Evolutionary conservation across 1,140 invertebrate genomes (phyloP).

Genomic region (Zaprionus gabonicus): DNA sequence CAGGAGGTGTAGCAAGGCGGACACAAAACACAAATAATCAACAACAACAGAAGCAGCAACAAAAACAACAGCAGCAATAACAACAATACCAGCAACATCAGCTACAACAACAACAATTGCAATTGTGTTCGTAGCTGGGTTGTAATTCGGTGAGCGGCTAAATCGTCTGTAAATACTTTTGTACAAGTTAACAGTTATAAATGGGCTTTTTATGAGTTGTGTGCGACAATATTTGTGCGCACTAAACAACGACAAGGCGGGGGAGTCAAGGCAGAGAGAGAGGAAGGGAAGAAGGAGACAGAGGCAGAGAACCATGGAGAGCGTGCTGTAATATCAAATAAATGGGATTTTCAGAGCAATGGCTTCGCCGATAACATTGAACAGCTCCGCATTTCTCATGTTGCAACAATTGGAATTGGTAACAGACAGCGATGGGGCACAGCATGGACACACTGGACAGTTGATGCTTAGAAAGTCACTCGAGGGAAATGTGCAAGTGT

Average conservation of each 20-base stretch:
- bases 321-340: constrained; percentile 53
- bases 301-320: neutral
- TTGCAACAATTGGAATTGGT: constrained; percentile 54
- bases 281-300: constrained; percentile 12
- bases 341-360: constrained; percentile 54
- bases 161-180: constrained; percentile 82
- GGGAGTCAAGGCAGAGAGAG: neutral
- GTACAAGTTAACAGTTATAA: constrained; percentile 83
- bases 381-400: constrained; percentile 78
- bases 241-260: constrained; percentile 25
- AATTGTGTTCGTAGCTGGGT: constrained; percentile 60
- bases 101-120: constrained; percentile 62
- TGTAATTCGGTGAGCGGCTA: constrained; percentile 78
- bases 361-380: constrained; percentile 43
- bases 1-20: constrained; percentile 6
- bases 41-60: neutral
- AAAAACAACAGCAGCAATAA: neutral
- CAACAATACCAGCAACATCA: neutral
- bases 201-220: constrained; percentile 80
- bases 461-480: constrained; percentile 63
- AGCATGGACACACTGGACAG: constrained; percentile 23
- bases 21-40: constrained; percentile 61
- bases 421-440: neutral
- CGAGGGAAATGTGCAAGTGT: constrained; percentile 47
- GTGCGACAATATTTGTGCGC: constrained; percentile 71